phyloP scores from a whole-genome alignment of 2,888 invertebrate genomes.

The Amphiduros pacificus region DNA sequence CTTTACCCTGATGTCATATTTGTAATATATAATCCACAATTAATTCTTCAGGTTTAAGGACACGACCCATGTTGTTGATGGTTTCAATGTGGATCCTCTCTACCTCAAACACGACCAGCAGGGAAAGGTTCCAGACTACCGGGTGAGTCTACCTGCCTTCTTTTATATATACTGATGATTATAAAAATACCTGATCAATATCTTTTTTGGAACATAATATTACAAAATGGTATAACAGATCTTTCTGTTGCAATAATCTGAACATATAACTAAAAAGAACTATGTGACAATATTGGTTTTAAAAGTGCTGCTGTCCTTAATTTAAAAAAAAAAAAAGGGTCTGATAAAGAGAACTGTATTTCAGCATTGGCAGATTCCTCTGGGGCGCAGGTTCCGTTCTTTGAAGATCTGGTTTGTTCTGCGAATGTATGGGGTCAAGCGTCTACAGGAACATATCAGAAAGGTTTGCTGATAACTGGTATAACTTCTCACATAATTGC shows the following conservation, averaged over 20 bases:
- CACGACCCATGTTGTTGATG: conserved; percentile 46
- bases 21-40: neutral
- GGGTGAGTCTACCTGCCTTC: too few relatives aligned
- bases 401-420: conserved; percentile 93
- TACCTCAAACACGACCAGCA: conserved; percentile 58
- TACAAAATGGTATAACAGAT: too few relatives aligned
- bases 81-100: conserved; percentile 58
- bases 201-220: too few relatives aligned
- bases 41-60: conserved; percentile 68
- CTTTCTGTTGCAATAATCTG: too few relatives aligned
- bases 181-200: too few relatives aligned
- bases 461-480: conserved; percentile 63
- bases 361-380: conserved; percentile 83
- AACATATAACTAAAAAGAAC: too few relatives aligned
- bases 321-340: too few relatives aligned
- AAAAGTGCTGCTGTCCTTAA: too few relatives aligned
- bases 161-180: too few relatives aligned
- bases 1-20: too few relatives aligned
- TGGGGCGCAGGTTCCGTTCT: conserved; percentile 85
- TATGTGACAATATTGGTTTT: too few relatives aligned
- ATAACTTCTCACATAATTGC: neutral
- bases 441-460: conserved; percentile 77
- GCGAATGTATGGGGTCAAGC: conserved; percentile 77
- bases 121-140: conserved; percentile 54
- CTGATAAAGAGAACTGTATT: too few relatives aligned